These are phyloP conservation scores for Psylliodes chrysocephalus DNA, from an alignment of 2,888 invertebrate species.

Conservation along the genomic window DNA sequence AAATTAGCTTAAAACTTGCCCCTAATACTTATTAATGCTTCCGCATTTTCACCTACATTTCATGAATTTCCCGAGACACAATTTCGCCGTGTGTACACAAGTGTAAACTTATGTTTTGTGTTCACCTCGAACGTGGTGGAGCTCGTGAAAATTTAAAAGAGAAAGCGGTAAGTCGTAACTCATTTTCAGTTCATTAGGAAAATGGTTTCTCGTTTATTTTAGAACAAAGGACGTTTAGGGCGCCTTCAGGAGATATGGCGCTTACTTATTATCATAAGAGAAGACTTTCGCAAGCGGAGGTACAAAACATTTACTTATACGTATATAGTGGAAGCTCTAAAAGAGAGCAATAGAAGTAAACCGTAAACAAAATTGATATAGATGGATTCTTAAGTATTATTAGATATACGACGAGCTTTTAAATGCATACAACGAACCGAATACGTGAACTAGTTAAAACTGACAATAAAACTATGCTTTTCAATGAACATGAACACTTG, in stretches of 20 bases:
- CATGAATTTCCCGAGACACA: neutral
- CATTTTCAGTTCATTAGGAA: slow-evolving; percentile 45
- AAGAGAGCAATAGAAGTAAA: slow-evolving; percentile 7
- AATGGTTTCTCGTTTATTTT: slow-evolving; percentile 43
- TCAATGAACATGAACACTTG: too few relatives aligned
- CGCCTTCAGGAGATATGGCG: slow-evolving; percentile 31
- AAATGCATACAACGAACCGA: too few relatives aligned
- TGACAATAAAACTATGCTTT: too few relatives aligned
- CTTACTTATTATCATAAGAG: slow-evolving; percentile 38
- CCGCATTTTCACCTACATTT: slow-evolving; percentile 17
- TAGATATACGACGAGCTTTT: too few relatives aligned
- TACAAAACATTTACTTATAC: slow-evolving; percentile 1
- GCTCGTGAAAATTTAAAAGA: slow-evolving; percentile 34
- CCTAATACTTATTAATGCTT: neutral
- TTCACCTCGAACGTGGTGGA: neutral
- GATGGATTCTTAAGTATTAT: too few relatives aligned
- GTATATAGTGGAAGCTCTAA: neutral
- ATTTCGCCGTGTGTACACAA: slow-evolving; percentile 13
- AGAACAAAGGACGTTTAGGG: slow-evolving; percentile 39
- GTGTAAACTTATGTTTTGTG: slow-evolving; percentile 21
- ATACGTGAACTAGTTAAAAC: too few relatives aligned
- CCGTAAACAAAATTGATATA: neutral
- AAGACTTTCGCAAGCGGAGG: slow-evolving; percentile 9
- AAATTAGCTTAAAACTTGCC: neutral
- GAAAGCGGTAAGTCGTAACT: slow-evolving; percentile 37